Conservation (phyloP, 2,888 invertebrate genomes). For the Malthinus seriepunctatus region DNA sequence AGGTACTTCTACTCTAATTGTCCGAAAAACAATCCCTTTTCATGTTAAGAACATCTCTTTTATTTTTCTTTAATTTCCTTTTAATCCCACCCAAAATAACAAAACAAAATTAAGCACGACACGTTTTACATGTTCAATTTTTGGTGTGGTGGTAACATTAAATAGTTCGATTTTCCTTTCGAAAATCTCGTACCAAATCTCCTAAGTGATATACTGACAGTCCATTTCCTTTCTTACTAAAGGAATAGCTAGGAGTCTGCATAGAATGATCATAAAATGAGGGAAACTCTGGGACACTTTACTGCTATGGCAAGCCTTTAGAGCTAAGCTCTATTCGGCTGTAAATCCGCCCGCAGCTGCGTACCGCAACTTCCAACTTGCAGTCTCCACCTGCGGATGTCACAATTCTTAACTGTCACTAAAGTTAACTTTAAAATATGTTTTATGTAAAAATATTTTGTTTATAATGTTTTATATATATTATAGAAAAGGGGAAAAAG, state of each 20-base stretch:
- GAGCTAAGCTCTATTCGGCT: conserved; percentile 45
- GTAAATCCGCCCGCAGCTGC: conserved; percentile 45
- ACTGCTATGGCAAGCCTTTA: conserved; percentile 42
- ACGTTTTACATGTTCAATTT: too few species aligned
- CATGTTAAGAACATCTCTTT: too few species aligned
- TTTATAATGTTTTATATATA: neutral
- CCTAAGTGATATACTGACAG: conserved; percentile 42
- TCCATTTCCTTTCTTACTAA: conserved; percentile 37
- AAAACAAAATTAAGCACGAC: too few species aligned
- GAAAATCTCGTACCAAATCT: conserved; percentile 42
- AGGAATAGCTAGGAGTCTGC: conserved; percentile 41
- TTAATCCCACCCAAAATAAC: too few species aligned
- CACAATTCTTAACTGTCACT: conserved; percentile 26
- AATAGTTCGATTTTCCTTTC: conserved; percentile 32
- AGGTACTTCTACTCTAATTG: too few species aligned
- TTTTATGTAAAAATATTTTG: conserved; percentile 8
- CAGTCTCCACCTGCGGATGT: conserved; percentile 36
- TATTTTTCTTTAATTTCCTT: too few species aligned
- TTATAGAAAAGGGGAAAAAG: too few species aligned
- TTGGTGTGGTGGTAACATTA: too few species aligned
- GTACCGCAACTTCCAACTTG: conserved; percentile 32
- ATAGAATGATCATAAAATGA: conserved; percentile 46
- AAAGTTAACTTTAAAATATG: conserved; percentile 25
- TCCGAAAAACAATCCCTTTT: too few species aligned
- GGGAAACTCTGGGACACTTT: conserved; percentile 42